Conservation (phyloP, 2,888 invertebrate genomes). For the Opisthograptis luteolata region DNA sequence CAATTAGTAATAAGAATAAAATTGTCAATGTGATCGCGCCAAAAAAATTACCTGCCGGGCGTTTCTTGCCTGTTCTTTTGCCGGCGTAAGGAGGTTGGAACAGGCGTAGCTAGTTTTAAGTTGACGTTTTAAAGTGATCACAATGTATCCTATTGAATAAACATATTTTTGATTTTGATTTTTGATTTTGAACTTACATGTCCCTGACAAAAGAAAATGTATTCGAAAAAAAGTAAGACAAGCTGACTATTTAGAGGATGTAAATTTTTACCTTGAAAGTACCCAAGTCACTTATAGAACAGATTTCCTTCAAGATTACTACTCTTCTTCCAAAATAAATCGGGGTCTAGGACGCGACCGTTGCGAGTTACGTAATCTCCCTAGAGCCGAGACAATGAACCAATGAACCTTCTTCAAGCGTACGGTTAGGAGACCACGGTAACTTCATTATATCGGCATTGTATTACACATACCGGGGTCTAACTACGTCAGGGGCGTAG, state of each 20-base stretch:
- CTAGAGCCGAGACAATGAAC: slow-evolving; percentile 15
- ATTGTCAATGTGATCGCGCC: no score
- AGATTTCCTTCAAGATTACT: neutral
- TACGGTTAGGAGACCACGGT: slow-evolving; percentile 12
- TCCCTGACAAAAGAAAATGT: neutral
- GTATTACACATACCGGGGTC: slow-evolving; percentile 48
- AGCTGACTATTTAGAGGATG: neutral
- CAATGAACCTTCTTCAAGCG: slow-evolving; percentile 13
- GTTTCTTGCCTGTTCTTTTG: no score
- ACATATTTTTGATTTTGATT: no score
- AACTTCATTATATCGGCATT: slow-evolving; percentile 59
- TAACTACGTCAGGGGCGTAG: slow-evolving; percentile 66
- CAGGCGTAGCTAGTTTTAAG: no score
- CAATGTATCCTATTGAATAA: no score
- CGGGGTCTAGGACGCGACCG: neutral
- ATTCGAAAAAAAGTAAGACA: neutral
- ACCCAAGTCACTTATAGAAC: no score
- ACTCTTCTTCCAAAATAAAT: neutral
- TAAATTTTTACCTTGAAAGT: neutral
- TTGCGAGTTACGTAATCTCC: slow-evolving; percentile 8
- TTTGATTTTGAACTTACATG: neutral
- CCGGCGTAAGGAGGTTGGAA: no score
- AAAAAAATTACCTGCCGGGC: no score
- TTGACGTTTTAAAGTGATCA: no score
- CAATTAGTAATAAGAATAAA: no score